Percentiles rank a stretch among this genome's conserved stretches.
These are phyloP conservation scores for Carassius auratus DNA, from an alignment of 2,113 vertebrate species.

Conservation along the genomic window DNA sequence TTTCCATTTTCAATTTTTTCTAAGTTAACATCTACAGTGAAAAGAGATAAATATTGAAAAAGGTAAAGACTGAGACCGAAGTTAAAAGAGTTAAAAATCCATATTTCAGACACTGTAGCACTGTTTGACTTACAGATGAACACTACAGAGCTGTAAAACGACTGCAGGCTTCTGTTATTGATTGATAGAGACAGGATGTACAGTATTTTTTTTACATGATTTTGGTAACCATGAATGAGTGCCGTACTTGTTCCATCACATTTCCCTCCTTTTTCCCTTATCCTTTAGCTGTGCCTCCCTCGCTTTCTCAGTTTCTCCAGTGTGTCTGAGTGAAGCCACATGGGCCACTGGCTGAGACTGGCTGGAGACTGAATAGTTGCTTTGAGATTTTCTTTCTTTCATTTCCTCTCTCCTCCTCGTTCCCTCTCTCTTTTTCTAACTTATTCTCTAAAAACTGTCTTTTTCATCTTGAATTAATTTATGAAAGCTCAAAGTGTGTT, in stretches of 20 bases:
- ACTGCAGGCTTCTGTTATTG: constrained; percentile 24
- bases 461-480: constrained; percentile 35
- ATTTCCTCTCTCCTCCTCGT: not conserved
- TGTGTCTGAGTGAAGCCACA: constrained; percentile 34
- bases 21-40: not conserved
- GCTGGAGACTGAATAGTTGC: not conserved
- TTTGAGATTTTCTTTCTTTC: constrained; percentile 18
- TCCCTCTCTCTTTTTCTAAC: not conserved
- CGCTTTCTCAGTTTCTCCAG: constrained; percentile 26
- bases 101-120: constrained; percentile 61
- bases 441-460: not conserved
- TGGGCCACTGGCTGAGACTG: constrained; percentile 20
- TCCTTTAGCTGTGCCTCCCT: constrained; percentile 18
- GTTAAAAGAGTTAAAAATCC: not conserved
- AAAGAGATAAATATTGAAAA: not conserved
- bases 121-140: constrained; percentile 55
- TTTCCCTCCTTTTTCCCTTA: constrained; percentile 8
- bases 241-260: constrained; percentile 24
- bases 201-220: constrained; percentile 42
- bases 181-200: constrained; percentile 33
- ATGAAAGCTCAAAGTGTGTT: not conserved
- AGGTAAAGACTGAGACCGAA: constrained; percentile 35
- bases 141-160: constrained; percentile 3
- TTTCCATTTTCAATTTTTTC: not conserved
- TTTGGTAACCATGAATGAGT: constrained; percentile 23